Evolutionary conservation across 2,888 invertebrate genomes (phyloP), one percentile per base, ranked within the genome.

Genomic region (Carcina quercana): DNA sequence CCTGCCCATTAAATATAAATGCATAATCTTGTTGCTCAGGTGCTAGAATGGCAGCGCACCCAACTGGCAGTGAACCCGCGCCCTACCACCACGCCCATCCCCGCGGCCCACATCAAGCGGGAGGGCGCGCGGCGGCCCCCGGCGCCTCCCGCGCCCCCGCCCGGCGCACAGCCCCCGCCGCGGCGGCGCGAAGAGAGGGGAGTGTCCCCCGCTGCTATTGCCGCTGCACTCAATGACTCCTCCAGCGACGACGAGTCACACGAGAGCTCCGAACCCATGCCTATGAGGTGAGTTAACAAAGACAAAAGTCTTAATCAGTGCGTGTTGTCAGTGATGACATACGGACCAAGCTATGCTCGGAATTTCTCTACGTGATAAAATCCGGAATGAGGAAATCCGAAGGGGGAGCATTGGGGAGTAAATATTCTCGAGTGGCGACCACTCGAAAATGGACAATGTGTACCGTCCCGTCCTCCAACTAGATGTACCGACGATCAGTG

Each of bases 41-140:
- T 84, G 37, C 39, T 86, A 5, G 86, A 86, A 26, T 86, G 86
- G 67, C 83, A 87, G 34, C 79, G 87, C 3, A 63, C 86, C 0
- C 87, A 87, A 44, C 68, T 87, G 24, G 66, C 65, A 5, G 62
- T 59, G 15, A 27, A 24, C 58, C 61, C 12, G 20, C 57, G 57
- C 8, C 43, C 47, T 15, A 43, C 28, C 6, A 38, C 83, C 89
- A 67, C 91, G 88, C 32, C 82, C 89, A 84, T 59, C 26, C 86
- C 38, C 73, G 86, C 50, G 47, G 27, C 54, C 26, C 57, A 53
- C 43, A 67, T 65, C 40, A 70, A 67, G 47, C 62, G 65, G 28
- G 68, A 69, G 50, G 62, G 65, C 28, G 61, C 63, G 52, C 49
- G 57, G 30, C 31, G 39, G 26, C 35, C 53, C 32, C 40, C 43